Percentiles rank a stretch among this genome's conserved stretches.
Evolutionary conservation across 2,888 invertebrate genomes (phyloP).

Genomic region (Tetheella fluctuosa): DNA sequence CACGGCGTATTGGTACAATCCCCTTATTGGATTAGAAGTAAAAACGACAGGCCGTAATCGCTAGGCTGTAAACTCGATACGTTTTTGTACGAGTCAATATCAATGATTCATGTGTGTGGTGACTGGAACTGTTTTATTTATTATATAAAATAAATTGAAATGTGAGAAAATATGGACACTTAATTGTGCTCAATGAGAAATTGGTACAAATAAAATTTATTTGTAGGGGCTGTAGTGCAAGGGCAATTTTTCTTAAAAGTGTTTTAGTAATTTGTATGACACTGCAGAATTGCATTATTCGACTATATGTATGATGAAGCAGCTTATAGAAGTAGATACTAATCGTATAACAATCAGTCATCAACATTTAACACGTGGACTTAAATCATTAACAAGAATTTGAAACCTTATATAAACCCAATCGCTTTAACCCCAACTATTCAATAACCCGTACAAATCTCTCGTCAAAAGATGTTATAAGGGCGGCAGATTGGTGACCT

Average conservation of each 20-base stretch:
- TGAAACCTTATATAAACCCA: neutral
- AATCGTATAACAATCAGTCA: neutral
- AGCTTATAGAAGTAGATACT: neutral
- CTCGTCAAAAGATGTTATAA: neutral
- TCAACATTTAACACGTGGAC: neutral
- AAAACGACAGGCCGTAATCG: slow-evolving; percentile 31
- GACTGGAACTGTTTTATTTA: slow-evolving; percentile 5
- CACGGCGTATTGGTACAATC: slow-evolving; percentile 28
- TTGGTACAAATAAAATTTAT: neutral
- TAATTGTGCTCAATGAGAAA: neutral
- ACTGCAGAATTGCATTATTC: too few species aligned
- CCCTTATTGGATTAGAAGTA: slow-evolving; percentile 39
- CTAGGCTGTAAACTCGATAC: slow-evolving; percentile 25
- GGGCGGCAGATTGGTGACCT: neutral
- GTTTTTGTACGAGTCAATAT: slow-evolving; percentile 30
- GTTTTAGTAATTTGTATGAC: neutral
- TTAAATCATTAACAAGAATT: neutral
- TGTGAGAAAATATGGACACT: neutral
- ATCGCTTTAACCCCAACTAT: neutral
- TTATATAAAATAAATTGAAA: neutral
- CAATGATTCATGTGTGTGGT: neutral
- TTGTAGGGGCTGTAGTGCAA: neutral
- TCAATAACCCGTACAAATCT: neutral
- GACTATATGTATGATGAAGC: too few species aligned
- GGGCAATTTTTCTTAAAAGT: neutral